phyloP scores from a whole-genome alignment of 2,113 vertebrate genomes.

The Piprites chloris region DNA sequence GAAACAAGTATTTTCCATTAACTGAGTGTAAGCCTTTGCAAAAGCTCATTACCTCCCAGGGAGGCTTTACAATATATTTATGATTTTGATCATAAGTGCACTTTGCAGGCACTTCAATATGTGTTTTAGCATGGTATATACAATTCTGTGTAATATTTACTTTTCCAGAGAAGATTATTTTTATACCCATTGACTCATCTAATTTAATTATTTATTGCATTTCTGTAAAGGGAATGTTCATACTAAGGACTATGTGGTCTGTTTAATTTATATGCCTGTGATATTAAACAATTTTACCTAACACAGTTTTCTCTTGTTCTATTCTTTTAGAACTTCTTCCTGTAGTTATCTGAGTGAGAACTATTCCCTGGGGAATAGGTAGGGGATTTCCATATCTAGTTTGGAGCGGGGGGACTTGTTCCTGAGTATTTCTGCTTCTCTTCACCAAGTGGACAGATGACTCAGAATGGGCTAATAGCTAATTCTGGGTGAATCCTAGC shows the following conservation, averaged over 20 bases:
- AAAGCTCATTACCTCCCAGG: conserved; percentile 57
- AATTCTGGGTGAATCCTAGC: neutral
- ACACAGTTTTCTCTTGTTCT: neutral
- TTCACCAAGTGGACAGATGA: neutral
- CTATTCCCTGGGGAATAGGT: neutral
- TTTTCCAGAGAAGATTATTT: conserved; percentile 66
- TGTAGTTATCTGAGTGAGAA: neutral
- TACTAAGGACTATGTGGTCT: conserved; percentile 44
- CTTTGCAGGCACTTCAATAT: conserved; percentile 40
- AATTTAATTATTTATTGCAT: conserved; percentile 83
- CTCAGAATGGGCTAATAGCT: neutral
- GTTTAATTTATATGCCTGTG: conserved; percentile 72
- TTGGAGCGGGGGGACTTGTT: neutral
- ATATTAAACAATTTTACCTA: conserved; percentile 68
- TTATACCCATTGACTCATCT: conserved; percentile 60
- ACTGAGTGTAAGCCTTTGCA: neutral
- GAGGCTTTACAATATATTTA: conserved; percentile 56
- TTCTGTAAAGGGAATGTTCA: conserved; percentile 61
- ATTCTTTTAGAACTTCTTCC: neutral
- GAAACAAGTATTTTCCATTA: neutral
- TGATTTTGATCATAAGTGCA: conserved; percentile 52
- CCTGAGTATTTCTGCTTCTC: neutral
- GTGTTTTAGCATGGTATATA: conserved; percentile 67
- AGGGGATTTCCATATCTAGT: neutral
- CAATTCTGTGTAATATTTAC: conserved; percentile 60